Conservation (phyloP, 64 coral and sea anemone genomes). For the Hydrozoanthus tunicans region DNA sequence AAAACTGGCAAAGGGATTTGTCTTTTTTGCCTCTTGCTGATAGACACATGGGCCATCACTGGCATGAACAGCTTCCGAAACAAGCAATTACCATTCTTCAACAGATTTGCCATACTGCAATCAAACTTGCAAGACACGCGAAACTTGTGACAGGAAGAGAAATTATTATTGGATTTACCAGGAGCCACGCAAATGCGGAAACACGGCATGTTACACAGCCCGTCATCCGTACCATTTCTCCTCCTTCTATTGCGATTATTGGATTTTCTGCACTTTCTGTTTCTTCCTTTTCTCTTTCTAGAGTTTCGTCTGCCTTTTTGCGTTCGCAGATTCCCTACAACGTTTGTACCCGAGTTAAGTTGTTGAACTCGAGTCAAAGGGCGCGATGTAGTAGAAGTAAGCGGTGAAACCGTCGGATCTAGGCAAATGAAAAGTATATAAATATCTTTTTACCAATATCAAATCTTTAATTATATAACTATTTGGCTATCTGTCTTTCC, state of each 20-base stretch:
- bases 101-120: slow-evolving; percentile 22
- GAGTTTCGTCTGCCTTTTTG: background rate
- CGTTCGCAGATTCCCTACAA: slow-evolving; percentile 16
- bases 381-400: background rate
- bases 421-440: background rate
- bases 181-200: slow-evolving; percentile 34
- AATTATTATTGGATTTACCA: slow-evolving; percentile 17
- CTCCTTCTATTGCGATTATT: background rate
- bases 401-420: background rate
- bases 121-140: slow-evolving; percentile 37
- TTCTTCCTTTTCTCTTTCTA: slow-evolving; percentile 19
- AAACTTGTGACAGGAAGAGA: slow-evolving; percentile 47
- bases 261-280: slow-evolving; percentile 23
- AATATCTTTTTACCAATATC: background rate
- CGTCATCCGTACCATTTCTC: background rate
- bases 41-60: background rate
- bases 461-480: background rate
- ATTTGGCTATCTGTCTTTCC: background rate
- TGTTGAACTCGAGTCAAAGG: background rate
- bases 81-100: background rate
- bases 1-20: background rate
- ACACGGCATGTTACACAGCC: slow-evolving; percentile 20
- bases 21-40: slow-evolving; percentile 11
- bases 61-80: slow-evolving; percentile 37
- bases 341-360: background rate